A percentile compares a stretch with the other conserved stretches of the same genome.
Evolutionary conservation across 2,113 vertebrate genomes (phyloP).

Genomic region (Lamprotornis superbus): DNA sequence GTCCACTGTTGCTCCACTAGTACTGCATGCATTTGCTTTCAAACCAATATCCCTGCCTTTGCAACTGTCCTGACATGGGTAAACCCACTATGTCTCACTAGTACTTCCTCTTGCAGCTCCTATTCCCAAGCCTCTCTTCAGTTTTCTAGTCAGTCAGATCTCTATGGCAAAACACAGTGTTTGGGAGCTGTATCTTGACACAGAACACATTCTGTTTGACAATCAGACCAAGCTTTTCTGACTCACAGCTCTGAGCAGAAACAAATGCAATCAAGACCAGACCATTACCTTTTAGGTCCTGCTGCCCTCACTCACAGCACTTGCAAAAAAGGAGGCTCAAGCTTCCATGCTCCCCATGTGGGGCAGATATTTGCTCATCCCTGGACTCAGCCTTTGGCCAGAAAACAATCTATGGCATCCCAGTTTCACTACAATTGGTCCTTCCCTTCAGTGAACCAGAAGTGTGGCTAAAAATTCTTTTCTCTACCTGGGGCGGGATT

Average conservation of each 20-base stretch:
- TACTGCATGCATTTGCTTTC: not conserved
- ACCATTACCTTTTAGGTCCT: not conserved
- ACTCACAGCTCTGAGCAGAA: not conserved
- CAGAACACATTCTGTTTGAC: not conserved
- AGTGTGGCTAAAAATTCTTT: not conserved
- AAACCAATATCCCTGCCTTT: not conserved
- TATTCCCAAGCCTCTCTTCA: not conserved
- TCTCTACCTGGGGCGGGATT: not conserved
- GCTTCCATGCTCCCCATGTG: fast-evolving
- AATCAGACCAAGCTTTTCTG: not conserved
- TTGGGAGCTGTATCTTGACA: not conserved
- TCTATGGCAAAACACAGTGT: not conserved
- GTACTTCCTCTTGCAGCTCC: not conserved
- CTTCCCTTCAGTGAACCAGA: not conserved
- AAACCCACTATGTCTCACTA: not conserved
- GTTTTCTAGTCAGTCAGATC: not conserved
- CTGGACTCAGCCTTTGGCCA: not conserved
- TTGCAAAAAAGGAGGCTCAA: not conserved
- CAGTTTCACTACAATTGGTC: not conserved
- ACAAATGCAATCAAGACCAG: not conserved
- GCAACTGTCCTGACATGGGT: not conserved
- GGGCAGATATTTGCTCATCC: fast-evolving
- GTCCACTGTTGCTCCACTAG: not conserved
- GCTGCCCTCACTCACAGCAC: fast-evolving
- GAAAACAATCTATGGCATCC: not conserved